These are phyloP conservation scores for Brachyalestes nurse DNA, from an alignment of 2,797 vertebrate genomes.

Conservation along the genomic window DNA sequence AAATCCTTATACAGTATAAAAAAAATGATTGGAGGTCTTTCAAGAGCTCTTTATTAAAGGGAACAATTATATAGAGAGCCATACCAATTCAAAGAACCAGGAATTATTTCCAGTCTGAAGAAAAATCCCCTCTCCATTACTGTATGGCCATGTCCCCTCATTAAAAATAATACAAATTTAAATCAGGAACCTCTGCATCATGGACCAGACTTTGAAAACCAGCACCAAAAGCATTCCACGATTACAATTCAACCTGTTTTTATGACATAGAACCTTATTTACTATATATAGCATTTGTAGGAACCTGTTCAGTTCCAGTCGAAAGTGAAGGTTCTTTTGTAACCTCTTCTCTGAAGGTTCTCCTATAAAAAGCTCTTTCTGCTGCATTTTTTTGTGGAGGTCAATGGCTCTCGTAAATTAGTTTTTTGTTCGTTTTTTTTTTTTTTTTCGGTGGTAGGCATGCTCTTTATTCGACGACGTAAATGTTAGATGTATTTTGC, in stretches of 20 bases:
- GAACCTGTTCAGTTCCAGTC: background rate
- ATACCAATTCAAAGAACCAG: too few species aligned
- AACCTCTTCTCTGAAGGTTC: background rate
- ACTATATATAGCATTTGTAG: background rate
- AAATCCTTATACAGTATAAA: background rate
- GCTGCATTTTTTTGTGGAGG: background rate
- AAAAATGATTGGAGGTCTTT: background rate
- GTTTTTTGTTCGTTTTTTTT: background rate
- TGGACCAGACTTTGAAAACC: too few species aligned
- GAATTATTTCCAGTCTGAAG: too few species aligned
- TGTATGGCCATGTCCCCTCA: too few species aligned
- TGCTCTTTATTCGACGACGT: slow-evolving; percentile 3
- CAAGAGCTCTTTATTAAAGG: background rate
- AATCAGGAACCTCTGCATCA: too few species aligned
- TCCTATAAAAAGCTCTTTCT: background rate
- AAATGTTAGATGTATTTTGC: slow-evolving; percentile 12
- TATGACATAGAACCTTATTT: background rate
- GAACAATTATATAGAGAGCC: too few species aligned
- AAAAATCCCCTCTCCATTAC: too few species aligned
- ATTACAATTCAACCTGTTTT: background rate
- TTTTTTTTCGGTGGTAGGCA: too few species aligned
- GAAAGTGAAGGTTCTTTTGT: background rate
- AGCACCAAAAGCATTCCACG: background rate
- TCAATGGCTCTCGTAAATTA: background rate
- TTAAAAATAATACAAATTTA: too few species aligned